Conservation (phyloP, 2,797 vertebrate genomes). For the Galaxias olidus region DNA sequence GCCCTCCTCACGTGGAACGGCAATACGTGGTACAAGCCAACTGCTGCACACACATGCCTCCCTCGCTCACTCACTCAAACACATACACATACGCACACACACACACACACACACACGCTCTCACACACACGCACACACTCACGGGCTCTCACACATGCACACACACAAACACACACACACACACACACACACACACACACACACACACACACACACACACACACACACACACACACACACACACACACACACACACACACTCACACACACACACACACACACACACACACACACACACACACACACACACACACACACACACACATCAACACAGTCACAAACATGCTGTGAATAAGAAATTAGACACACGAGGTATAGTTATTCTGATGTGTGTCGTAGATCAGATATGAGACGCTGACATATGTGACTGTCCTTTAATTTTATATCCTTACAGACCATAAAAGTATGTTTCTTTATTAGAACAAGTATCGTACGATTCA, state of each 20-base stretch:
- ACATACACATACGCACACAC: constrained; percentile 9
- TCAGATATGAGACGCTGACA: no score
- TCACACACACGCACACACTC: constrained; percentile 14
- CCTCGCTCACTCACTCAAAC: constrained; percentile 5
- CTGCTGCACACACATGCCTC: constrained; percentile 27
- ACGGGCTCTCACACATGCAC: constrained; percentile 9
- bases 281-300: constrained; percentile 17
- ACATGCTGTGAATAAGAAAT: no score
- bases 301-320: constrained; percentile 12
- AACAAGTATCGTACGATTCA: no score
- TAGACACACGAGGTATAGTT: no score
- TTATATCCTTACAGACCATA: no score
- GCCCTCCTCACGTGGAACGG: constrained; percentile 66
- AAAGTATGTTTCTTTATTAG: no score
- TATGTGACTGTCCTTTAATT: no score
- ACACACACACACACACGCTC: constrained; percentile 14
- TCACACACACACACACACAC: constrained; percentile 14
- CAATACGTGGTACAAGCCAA: constrained; percentile 58
- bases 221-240: constrained; percentile 5
- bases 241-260: constrained; percentile 15
- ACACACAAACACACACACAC: constrained; percentile 8
- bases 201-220: constrained; percentile 20
- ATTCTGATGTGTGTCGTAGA: no score
- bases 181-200: constrained; percentile 17
- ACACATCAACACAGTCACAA: no score